These are phyloP conservation scores for Cydia pomonella DNA, from an alignment of 1,140 invertebrate genomes.

Conservation along the genomic window DNA sequence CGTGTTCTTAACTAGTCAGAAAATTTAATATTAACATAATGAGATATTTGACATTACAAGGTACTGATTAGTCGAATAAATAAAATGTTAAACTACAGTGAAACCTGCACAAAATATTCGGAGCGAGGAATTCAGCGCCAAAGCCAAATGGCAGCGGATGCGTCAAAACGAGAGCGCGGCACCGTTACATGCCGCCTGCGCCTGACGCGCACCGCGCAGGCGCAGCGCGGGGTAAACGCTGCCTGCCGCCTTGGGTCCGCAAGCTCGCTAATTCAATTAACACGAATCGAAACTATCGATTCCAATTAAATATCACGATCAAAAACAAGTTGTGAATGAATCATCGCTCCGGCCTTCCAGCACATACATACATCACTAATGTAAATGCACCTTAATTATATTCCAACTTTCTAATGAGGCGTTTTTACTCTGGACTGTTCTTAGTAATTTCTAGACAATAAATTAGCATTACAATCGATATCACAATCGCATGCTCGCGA, in stretches of 20 bases:
- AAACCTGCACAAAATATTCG: background rate
- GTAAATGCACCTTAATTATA: slow-evolving; percentile 51
- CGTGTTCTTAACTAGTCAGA: slow-evolving; percentile 26
- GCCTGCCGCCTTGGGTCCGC: slow-evolving; percentile 43
- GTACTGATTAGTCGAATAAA: slow-evolving; percentile 40
- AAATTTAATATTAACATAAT: slow-evolving; percentile 34
- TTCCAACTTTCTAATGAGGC: slow-evolving; percentile 49
- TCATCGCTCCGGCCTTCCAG: slow-evolving; percentile 8
- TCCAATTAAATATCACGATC: slow-evolving; percentile 9
- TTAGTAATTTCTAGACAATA: slow-evolving; percentile 45
- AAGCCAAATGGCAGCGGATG: slow-evolving; percentile 47
- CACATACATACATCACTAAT: background rate
- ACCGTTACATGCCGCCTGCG: slow-evolving; percentile 63
- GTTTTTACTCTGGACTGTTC: slow-evolving; percentile 38
- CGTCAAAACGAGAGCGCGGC: slow-evolving; percentile 62
- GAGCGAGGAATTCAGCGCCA: slow-evolving; percentile 39
- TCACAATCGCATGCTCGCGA: slow-evolving; percentile 71
- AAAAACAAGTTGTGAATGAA: slow-evolving; percentile 24
- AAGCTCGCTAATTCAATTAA: slow-evolving; percentile 52
- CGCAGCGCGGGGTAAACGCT: slow-evolving; percentile 41
- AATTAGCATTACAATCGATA: slow-evolving; percentile 69
- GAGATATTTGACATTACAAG: slow-evolving; percentile 42
- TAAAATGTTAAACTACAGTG: slow-evolving; percentile 32
- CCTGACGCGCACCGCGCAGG: slow-evolving; percentile 27
- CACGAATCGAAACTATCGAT: slow-evolving; percentile 40